phyloP scores from a whole-genome alignment of 2,797 vertebrate species.

The Ammospiza maritima region DNA sequence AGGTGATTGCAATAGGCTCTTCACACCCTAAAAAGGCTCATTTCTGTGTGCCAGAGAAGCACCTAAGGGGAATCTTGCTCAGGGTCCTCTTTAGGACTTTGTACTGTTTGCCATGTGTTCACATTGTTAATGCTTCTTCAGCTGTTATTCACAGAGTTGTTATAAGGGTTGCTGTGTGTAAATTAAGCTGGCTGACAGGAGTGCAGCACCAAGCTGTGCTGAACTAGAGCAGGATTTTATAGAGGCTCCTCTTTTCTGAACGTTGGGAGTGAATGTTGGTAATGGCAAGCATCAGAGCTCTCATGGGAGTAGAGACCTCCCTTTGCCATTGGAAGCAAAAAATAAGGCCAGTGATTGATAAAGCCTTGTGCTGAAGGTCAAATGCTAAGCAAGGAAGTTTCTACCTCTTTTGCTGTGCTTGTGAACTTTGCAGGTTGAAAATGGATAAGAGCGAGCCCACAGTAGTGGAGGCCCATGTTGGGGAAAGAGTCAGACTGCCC shows the following conservation, averaged over 20 bases:
- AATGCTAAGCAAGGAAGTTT: background rate
- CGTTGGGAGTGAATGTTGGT: background rate
- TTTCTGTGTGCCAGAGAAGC: background rate
- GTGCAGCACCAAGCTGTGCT: background rate
- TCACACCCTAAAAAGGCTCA: background rate
- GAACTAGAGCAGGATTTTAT: background rate
- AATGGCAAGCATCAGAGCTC: background rate
- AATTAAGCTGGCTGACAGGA: background rate
- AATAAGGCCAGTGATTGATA: background rate
- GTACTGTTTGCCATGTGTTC: background rate
- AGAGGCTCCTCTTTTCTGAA: background rate
- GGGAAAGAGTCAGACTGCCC: constrained; percentile 82
- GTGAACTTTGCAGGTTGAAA: constrained; percentile 78
- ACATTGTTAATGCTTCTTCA: background rate
- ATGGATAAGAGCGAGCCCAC: constrained; percentile 80
- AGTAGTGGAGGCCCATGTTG: constrained; percentile 78
- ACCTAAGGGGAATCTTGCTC: background rate
- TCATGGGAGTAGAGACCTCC: background rate
- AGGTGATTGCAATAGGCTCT: background rate
- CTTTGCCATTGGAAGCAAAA: background rate
- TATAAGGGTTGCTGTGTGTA: background rate
- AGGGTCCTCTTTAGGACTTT: background rate
- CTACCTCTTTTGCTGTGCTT: background rate
- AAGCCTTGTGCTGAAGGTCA: background rate
- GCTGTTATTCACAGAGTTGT: background rate